Percentiles rank a stretch among this genome's conserved stretches.
Conservation (phyloP, 2,888 invertebrate species). For the Caenorhabditis japonica region DNA sequence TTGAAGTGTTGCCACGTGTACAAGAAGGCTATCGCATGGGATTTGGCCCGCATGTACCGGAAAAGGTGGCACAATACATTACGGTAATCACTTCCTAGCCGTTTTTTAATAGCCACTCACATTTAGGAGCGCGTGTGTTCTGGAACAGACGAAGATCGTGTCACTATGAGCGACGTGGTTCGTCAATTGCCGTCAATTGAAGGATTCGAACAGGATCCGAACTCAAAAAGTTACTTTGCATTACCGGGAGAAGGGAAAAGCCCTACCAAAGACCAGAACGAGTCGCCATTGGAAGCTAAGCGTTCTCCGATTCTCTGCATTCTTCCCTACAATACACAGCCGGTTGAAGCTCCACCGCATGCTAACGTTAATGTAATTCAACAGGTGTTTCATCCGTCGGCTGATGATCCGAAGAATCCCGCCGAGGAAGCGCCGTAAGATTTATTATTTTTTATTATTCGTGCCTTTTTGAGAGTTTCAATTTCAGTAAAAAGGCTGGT, state of each 20-base stretch:
- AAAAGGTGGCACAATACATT: conserved; percentile 13
- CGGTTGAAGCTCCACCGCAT: not conserved
- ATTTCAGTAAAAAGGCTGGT: not conserved
- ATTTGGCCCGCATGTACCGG: conserved; percentile 9
- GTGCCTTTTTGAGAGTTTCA: no score
- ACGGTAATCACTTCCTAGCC: no score
- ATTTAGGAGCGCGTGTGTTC: conserved; percentile 20
- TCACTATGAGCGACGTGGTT: conserved; percentile 21
- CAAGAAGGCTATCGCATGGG: conserved; percentile 64
- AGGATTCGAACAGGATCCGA: conserved; percentile 17
- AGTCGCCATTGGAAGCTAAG: not conserved
- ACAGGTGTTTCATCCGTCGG: no score
- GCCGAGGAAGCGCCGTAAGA: no score
- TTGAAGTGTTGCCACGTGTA: conserved; percentile 58
- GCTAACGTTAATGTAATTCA: no score
- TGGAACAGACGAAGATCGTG: conserved; percentile 15
- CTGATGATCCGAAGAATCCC: no score
- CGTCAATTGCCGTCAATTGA: conserved; percentile 27
- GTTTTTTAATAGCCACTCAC: no score
- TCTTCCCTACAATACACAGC: conserved; percentile 28
- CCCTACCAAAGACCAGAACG: not conserved
- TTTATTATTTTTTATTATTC: no score
- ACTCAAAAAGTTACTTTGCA: conserved; percentile 20
- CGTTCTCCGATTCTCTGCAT: conserved; percentile 11
- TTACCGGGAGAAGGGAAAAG: conserved; percentile 8